These are phyloP conservation scores for Platycercus adscitus DNA, from an alignment of 2,113 vertebrate species.

Conservation along the genomic window DNA sequence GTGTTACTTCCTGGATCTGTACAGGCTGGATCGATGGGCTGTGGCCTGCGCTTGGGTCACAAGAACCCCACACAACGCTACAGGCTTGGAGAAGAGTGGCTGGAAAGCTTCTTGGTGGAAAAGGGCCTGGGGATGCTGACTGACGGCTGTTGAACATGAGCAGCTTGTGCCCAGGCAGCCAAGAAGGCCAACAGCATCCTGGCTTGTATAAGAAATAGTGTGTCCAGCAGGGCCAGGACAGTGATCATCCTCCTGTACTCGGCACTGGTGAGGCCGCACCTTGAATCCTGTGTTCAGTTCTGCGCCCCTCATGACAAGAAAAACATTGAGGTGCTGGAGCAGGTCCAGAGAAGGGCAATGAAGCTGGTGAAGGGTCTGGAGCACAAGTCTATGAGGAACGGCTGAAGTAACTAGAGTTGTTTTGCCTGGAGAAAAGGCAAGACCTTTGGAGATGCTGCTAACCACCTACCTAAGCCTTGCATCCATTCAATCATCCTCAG, in stretches of 20 bases:
- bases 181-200: background rate
- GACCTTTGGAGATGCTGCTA: background rate
- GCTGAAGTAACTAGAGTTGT: background rate
- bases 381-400: background rate
- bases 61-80: rapidly evolving
- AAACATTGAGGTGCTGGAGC: background rate
- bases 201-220: background rate
- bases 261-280: background rate
- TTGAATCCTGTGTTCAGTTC: background rate
- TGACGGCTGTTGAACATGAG: rapidly evolving
- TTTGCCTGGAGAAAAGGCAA: background rate
- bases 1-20: background rate
- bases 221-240: background rate
- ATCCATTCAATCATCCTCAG: background rate
- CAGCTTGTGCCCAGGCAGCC: background rate
- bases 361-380: background rate
- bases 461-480: background rate
- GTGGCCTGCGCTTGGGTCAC: background rate
- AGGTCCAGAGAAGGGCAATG: background rate
- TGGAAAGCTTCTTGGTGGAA: rapidly evolving
- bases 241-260: background rate
- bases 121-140: rapidly evolving
- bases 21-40: background rate
- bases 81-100: background rate
- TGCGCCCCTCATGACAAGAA: background rate